phyloP scores from a whole-genome alignment of 1,140 invertebrate genomes.

The Drosophila subobscura region DNA sequence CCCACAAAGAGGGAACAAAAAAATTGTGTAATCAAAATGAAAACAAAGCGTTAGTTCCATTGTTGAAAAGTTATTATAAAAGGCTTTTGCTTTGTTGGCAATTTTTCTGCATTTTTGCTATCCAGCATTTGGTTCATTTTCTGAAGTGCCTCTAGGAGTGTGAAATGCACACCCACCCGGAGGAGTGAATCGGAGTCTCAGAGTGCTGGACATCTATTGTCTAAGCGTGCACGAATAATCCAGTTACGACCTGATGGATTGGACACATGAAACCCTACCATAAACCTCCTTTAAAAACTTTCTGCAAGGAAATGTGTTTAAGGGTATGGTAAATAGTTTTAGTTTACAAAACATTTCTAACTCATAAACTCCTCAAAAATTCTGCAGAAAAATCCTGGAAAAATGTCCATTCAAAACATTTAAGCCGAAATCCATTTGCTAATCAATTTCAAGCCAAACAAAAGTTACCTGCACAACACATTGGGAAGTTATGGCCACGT shows the following conservation, averaged over 20 bases:
- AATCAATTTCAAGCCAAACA: slow-evolving; percentile 1
- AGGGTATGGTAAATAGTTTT: too few relatives aligned
- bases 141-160: slow-evolving; percentile 42
- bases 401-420: too few relatives aligned
- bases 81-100: slow-evolving; percentile 59
- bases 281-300: too few relatives aligned
- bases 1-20: slow-evolving; percentile 2
- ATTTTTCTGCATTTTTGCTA: slow-evolving; percentile 13
- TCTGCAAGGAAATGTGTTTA: too few relatives aligned
- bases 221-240: slow-evolving; percentile 44
- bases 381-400: too few relatives aligned
- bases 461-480: slow-evolving; percentile 1
- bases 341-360: too few relatives aligned
- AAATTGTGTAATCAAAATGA: slow-evolving; percentile 76
- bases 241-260: slow-evolving; percentile 7
- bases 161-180: slow-evolving; percentile 1
- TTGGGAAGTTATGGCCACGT: slow-evolving; percentile 14
- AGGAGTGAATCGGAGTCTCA: slow-evolving; percentile 11
- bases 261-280: background rate
- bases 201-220: slow-evolving; percentile 57
- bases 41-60: slow-evolving; percentile 69
- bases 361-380: too few relatives aligned
- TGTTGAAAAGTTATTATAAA: slow-evolving; percentile 76
- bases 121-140: slow-evolving; percentile 51
- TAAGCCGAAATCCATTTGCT: background rate